Evolutionary conservation across 2,113 vertebrate species (phyloP).

Genomic region (Ictidomys tridecemlineatus): DNA sequence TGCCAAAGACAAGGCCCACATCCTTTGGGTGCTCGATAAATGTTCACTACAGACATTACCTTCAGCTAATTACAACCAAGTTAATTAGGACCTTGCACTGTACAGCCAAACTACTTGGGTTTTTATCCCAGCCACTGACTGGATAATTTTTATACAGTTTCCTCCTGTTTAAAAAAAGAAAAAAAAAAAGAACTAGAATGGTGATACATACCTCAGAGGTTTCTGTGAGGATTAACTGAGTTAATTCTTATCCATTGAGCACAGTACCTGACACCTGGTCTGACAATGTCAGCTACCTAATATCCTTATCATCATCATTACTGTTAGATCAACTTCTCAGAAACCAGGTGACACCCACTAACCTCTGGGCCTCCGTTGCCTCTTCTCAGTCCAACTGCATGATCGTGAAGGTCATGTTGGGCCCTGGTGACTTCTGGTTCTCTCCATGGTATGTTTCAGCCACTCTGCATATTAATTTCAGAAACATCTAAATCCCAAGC

Average conservation of each 20-base stretch:
- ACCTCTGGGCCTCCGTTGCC: background rate
- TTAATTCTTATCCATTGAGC: background rate
- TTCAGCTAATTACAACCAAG: conserved; percentile 6
- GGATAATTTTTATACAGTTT: background rate
- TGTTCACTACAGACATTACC: background rate
- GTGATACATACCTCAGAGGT: background rate
- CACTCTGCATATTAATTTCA: background rate
- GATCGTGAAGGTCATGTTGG: background rate
- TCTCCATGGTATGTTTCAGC: background rate
- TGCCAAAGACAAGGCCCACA: background rate
- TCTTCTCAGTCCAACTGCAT: background rate
- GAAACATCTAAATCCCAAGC: conserved; percentile 29
- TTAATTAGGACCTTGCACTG: conserved; percentile 7
- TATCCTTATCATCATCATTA: background rate
- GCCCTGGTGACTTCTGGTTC: background rate
- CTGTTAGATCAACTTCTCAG: background rate
- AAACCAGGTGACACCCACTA: background rate
- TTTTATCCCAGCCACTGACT: background rate
- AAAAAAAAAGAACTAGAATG: background rate
- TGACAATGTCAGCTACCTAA: background rate
- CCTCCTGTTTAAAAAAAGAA: background rate
- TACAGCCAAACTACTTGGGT: background rate
- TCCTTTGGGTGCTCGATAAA: background rate
- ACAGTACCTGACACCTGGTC: background rate
- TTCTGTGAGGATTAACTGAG: background rate